Evolutionary conservation across 2,113 vertebrate species (phyloP), one percentile per base, ranked within the genome.

Genomic region (Myrmecophaga tridactyla): DNA sequence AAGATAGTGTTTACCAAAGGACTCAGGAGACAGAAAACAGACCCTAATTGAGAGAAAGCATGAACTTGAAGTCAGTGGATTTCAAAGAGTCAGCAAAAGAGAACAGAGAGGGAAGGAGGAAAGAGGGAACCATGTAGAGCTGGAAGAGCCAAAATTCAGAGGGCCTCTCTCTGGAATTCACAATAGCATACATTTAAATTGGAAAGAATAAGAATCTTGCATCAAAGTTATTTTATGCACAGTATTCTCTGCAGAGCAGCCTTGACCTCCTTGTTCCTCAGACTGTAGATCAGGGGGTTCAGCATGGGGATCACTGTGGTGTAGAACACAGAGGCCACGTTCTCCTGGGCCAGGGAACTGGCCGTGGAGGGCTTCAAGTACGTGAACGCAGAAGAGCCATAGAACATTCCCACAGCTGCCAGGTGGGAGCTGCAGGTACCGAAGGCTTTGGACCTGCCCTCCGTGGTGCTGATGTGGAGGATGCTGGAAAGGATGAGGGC

Each of bases 181-280:
- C 12, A 41, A 53, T 2, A 46, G 81, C 12, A 39, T 69, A 43
- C 27, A 83, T 58, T 77, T 72, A 73, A 36, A 65, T 43, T 1
- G 27, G 8, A 34, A 62, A 78, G 73, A 67, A 86, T 20, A 21
- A 34, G 1, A n/a, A 29, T 46, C 81, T 78, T 41, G 9, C 18
- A 65, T 94, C 84, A 65, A 6, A 60, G 14, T 0, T 8, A 21
- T 60, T 41, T 94, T 83, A 63, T 87, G n/a, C 0, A 31, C 15
- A 97, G 58, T 1, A 65, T 88, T 92, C 63, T 98, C 4, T 89
- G 86, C 34, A 98, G 8, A 0, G 95, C 94, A 0, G 95, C 39
- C 82, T 97, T 98, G 18, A 98, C 97, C 7, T 98, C 97, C 84
- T 97, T 97, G 76, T 98, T 98, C 77, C 98, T 97, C 75, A 97